These are phyloP conservation scores for Dinoponera quadriceps DNA, from an alignment of 1,140 invertebrate species.

Conservation along the genomic window DNA sequence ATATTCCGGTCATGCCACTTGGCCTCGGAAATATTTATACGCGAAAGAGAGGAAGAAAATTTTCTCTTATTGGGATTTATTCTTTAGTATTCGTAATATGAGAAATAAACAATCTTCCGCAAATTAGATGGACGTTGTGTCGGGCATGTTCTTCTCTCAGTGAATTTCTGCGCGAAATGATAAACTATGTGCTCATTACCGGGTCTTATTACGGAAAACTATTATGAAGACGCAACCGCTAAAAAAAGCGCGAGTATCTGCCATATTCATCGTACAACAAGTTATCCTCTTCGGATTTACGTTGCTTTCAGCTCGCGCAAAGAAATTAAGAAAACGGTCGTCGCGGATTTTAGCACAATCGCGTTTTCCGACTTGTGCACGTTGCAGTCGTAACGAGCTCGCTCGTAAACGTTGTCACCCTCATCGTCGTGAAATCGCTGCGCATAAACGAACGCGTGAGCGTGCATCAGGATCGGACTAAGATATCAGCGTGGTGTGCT, in stretches of 20 bases:
- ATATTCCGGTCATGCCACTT: neutral
- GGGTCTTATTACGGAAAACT: neutral
- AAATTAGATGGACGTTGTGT: neutral
- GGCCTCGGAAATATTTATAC: neutral
- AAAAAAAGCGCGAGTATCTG: neutral
- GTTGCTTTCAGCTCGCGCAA: neutral
- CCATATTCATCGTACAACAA: neutral
- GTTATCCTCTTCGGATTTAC: slow-evolving; percentile 8
- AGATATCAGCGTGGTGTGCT: neutral
- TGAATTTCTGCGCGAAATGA: neutral
- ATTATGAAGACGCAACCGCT: slow-evolving; percentile 11
- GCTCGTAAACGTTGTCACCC: neutral
- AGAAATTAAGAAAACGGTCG: slow-evolving; percentile 23
- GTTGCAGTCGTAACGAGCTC: slow-evolving; percentile 14
- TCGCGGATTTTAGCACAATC: slow-evolving; percentile 21
- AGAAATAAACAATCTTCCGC: neutral
- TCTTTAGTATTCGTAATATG: neutral
- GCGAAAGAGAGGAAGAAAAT: neutral
- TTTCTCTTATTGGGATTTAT: neutral
- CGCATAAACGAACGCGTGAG: neutral
- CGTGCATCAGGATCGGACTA: neutral
- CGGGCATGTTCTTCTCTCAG: neutral
- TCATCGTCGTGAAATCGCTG: slow-evolving; percentile 2
- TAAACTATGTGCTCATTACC: neutral
- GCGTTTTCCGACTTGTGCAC: neutral